Conservation (phyloP, 1,140 invertebrate species). For the Drosophila ficusphila region DNA sequence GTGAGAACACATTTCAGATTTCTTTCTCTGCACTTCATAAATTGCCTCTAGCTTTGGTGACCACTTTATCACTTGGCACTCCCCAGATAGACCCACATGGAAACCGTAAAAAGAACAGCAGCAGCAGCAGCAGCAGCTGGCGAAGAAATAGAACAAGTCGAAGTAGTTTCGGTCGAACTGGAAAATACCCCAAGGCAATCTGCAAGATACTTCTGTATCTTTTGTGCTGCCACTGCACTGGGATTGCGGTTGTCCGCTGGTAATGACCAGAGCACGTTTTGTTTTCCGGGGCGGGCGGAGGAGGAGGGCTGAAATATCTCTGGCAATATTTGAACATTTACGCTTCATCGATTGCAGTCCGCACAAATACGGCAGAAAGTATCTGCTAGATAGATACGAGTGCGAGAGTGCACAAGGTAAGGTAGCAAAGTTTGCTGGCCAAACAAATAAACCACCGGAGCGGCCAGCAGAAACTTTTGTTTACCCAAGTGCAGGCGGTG, state of each 20-base stretch:
- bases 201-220: conserved; percentile 75
- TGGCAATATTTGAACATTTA: conserved; percentile 78
- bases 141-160: conserved; percentile 42
- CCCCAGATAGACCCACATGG: conserved; percentile 24
- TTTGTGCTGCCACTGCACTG: conserved; percentile 53
- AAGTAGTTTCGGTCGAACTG: conserved; percentile 44
- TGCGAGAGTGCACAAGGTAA: conserved; percentile 50
- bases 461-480: conserved; percentile 63
- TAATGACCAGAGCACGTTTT: conserved; percentile 78
- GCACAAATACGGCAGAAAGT: conserved; percentile 37
- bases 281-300: conserved; percentile 25
- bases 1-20: too few relatives aligned
- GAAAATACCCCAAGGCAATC: conserved; percentile 74
- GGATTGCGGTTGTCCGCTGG: conserved; percentile 53
- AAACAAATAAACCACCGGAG: conserved; percentile 77
- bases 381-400: conserved; percentile 46
- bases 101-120: conserved; percentile 7
- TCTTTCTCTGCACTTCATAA: conserved; percentile 40
- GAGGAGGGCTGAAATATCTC: conserved; percentile 39
- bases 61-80: conserved; percentile 51
- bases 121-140: conserved; percentile 3
- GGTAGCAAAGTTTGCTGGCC: conserved; percentile 74
- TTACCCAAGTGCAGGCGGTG: conserved; percentile 67
- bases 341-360: conserved; percentile 77
- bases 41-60: conserved; percentile 46